Conservation (phyloP, 2,797 vertebrate species). For the Halcyon leucocephala region DNA sequence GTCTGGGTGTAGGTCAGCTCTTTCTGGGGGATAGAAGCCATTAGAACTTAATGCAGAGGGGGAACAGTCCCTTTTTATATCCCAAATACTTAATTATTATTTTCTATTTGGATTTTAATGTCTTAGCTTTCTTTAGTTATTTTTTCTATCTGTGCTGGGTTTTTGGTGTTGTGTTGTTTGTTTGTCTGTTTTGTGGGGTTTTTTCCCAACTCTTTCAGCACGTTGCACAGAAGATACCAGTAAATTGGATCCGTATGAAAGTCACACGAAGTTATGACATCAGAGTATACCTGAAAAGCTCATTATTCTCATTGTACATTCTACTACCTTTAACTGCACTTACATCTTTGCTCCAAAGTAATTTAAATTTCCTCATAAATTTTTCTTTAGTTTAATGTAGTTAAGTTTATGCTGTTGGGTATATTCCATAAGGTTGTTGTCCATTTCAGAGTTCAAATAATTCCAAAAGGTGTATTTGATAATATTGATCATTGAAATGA, state of each 20-base stretch:
- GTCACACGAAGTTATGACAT: background rate
- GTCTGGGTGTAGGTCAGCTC: background rate
- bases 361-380: background rate
- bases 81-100: background rate
- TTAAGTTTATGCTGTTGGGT: background rate
- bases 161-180: too few species aligned
- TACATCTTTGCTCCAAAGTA: background rate
- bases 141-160: background rate
- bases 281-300: background rate
- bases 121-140: background rate
- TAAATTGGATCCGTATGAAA: background rate
- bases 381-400: background rate
- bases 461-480: background rate
- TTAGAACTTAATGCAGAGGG: background rate
- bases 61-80: background rate
- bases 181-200: background rate
- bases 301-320: background rate
- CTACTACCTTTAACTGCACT: background rate
- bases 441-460: background rate
- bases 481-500: background rate
- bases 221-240: too few species aligned
- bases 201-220: background rate
- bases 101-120: background rate
- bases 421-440: background rate
- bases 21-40: background rate